Evolutionary conservation across 2,113 vertebrate species (phyloP).

Genomic region (Anthoscopus minutus): DNA sequence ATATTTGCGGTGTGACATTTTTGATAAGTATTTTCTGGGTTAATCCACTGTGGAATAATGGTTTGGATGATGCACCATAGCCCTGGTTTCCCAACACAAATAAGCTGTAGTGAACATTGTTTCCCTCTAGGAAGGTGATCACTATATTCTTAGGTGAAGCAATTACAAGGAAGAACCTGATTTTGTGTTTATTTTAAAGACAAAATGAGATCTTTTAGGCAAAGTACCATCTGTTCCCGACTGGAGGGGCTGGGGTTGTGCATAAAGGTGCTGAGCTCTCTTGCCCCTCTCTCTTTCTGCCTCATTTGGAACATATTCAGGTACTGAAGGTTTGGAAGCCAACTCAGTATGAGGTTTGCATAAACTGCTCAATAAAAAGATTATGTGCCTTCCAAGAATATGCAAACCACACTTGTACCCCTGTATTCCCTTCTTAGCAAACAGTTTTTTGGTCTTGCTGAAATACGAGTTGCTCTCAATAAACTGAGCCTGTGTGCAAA

Average conservation of each 20-base stretch:
- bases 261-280: neutral
- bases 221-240: neutral
- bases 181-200: neutral
- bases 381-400: neutral
- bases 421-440: neutral
- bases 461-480: neutral
- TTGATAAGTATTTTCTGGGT: constrained; percentile 3
- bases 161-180: neutral
- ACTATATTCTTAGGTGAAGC: neutral
- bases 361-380: neutral
- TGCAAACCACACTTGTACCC: neutral
- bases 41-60: constrained; percentile 22
- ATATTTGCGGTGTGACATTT: constrained; percentile 5
- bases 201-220: neutral
- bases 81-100: neutral
- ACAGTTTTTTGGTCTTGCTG: neutral
- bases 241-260: too few species aligned
- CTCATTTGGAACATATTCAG: neutral
- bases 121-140: neutral
- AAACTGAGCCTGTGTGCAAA: neutral
- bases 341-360: neutral
- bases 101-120: neutral
- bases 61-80: neutral
- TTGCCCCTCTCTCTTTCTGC: neutral
- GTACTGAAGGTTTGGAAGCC: neutral